Percentiles rank a stretch among this genome's conserved stretches.
These are phyloP conservation scores for Ichneumon xanthorius DNA, from an alignment of 2,888 invertebrate genomes.

Conservation along the genomic window DNA sequence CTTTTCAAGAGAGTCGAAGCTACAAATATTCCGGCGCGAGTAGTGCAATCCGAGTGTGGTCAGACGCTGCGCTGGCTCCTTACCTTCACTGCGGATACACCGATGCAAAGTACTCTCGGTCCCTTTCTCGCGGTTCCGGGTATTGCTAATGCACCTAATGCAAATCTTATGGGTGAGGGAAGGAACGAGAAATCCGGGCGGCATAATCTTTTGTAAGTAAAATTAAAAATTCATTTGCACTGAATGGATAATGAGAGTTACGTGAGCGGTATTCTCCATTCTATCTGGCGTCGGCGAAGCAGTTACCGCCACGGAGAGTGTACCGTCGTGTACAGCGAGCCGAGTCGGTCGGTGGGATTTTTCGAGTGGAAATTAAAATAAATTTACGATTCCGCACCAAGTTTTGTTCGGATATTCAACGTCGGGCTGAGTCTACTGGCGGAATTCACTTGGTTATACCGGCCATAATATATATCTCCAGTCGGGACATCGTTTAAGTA, in stretches of 20 bases:
- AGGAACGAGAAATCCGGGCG: slow-evolving; percentile 39
- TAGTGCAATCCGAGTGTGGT: slow-evolving; percentile 47
- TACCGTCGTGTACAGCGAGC: neutral
- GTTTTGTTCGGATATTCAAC: slow-evolving; percentile 35
- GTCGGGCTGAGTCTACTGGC: slow-evolving; percentile 7
- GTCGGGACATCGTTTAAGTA: slow-evolving; percentile 2
- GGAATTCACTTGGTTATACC: slow-evolving; percentile 5
- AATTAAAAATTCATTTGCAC: slow-evolving; percentile 61
- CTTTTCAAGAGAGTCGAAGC: neutral
- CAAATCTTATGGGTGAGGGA: slow-evolving; percentile 45
- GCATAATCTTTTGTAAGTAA: slow-evolving; percentile 52
- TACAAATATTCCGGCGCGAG: slow-evolving; percentile 7
- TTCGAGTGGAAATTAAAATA: slow-evolving; percentile 53
- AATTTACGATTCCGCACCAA: slow-evolving; percentile 45
- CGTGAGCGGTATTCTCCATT: slow-evolving; percentile 22
- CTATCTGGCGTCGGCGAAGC: slow-evolving; percentile 17
- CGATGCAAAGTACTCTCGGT: slow-evolving; percentile 20
- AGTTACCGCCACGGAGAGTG: neutral
- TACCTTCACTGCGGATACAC: neutral
- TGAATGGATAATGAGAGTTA: slow-evolving; percentile 54
- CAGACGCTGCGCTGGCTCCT: slow-evolving; percentile 12
- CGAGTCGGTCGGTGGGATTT: slow-evolving; percentile 15
- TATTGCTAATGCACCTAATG: slow-evolving; percentile 55
- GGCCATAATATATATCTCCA: neutral
- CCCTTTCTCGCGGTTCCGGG: neutral